Base-by-base conservation (phyloP, 2,797 vertebrate genomes). In the Helicolenus hilgendorfi region DNA sequence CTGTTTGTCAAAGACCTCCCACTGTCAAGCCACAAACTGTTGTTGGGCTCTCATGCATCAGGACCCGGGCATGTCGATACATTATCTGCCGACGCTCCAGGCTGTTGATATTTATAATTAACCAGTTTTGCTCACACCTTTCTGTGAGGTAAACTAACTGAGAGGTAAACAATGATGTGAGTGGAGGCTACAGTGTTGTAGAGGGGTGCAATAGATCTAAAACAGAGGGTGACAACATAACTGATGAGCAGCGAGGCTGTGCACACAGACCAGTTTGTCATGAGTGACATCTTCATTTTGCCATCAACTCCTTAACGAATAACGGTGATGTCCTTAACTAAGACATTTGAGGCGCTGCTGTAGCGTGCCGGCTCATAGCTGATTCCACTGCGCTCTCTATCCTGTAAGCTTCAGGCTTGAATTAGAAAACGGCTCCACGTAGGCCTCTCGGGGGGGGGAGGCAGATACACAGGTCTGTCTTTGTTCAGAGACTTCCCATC, bases 231-330 rank as follows among this genome's bases (percentile, higher is more conserved):
- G 96, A 96, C 96, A 97, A 64, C 76, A 79, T 95, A 95, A 96
- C 84, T 83, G 96, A 97, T 95, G 93, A 92, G 86, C 81, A 56
- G 83, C 77, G 41, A 63, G 91, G 68, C 75, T 58, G 85, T 53
- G 80, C 75, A 91, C 85, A 81, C 87, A 77, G 84, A 82, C 87
- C 27, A 92, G 93, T 97, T 97, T 96, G 96, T 96, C 96, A 96
- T 88, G 85, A 95, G 87, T 95, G 96, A 97, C 95, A 94, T 96
- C 96, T 97, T 97, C 92, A 96, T 97, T 96, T 95, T 79, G 38
- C 94, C 81, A 65, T 90, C 77, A 91, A 87, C 93, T 92, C 91
- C 87, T 94, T 78, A 86, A 94, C 94, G 92, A 89, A 93, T 86
- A 87, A 81, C 64, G 72, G 83, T 56, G 81, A 87, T 88, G 81